These are phyloP conservation scores for Drosophila suzukii DNA, from an alignment of 1,140 invertebrate genomes.

Conservation along the genomic window DNA sequence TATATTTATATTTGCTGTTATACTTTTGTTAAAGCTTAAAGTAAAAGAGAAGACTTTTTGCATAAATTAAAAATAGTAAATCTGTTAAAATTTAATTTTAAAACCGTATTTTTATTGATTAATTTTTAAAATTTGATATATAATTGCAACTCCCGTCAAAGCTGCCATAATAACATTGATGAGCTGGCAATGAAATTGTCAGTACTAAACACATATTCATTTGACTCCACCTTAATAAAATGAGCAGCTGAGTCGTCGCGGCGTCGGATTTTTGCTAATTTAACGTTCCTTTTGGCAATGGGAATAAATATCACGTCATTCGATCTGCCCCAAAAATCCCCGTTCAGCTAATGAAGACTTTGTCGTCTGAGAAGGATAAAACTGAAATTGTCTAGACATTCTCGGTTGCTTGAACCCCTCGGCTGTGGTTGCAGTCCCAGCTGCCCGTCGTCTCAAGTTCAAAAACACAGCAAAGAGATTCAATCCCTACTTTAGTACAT, in stretches of 20 bases:
- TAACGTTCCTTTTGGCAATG: conserved; percentile 41
- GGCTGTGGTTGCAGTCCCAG: conserved; percentile 31
- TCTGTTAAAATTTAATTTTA: too few relatives aligned
- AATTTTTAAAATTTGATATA: too few relatives aligned
- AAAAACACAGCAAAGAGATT: conserved; percentile 24
- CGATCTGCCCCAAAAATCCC: conserved; percentile 34
- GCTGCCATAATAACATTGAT: not conserved
- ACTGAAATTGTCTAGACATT: conserved; percentile 39
- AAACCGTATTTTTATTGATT: too few relatives aligned
- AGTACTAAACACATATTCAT: not conserved
- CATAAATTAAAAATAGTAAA: not conserved
- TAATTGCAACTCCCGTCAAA: too few relatives aligned
- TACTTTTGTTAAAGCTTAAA: not conserved
- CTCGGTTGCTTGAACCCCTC: conserved; percentile 36
- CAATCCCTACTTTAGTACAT: conserved; percentile 32
- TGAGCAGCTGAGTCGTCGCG: conserved; percentile 5
- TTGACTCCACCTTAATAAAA: not conserved
- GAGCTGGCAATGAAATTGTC: not conserved
- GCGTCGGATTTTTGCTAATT: conserved; percentile 6
- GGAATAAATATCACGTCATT: conserved; percentile 51
- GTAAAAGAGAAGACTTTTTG: not conserved
- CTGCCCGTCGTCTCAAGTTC: conserved; percentile 20
- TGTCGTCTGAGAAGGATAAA: conserved; percentile 47
- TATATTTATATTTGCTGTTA: not conserved
- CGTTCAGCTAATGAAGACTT: conserved; percentile 38